phyloP scores from a whole-genome alignment of 2,888 invertebrate genomes.

The Nymphalis urticae region DNA sequence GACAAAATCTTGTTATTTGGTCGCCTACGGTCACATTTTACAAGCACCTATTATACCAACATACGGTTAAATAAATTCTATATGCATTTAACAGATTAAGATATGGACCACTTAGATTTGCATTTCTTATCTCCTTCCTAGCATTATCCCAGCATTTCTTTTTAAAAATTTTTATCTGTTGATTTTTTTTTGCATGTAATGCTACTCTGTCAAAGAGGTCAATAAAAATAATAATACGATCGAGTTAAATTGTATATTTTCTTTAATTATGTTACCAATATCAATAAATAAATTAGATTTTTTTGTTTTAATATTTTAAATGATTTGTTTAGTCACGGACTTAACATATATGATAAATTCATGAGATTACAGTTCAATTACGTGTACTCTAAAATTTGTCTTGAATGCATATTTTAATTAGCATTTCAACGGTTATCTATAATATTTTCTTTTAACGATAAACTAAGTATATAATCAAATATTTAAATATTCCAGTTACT shows the following conservation, averaged over 20 bases:
- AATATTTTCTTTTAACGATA: neutral
- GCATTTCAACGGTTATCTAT: neutral
- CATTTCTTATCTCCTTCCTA: neutral
- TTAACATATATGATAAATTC: too few relatives aligned
- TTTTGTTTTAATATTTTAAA: too few relatives aligned
- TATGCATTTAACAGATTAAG: conserved; percentile 24
- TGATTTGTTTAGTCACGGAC: too few relatives aligned
- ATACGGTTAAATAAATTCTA: conserved; percentile 29
- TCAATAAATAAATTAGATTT: too few relatives aligned
- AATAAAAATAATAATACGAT: too few relatives aligned
- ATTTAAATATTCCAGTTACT: neutral
- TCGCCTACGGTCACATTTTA: conserved; percentile 71
- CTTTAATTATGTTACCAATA: too few relatives aligned
- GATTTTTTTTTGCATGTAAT: too few relatives aligned
- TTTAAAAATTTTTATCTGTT: too few relatives aligned
- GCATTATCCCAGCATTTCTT: neutral
- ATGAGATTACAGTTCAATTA: too few relatives aligned
- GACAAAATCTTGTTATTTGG: conserved; percentile 78
- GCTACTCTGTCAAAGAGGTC: too few relatives aligned
- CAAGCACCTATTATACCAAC: conserved; percentile 42
- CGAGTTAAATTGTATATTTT: too few relatives aligned
- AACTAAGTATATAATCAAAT: neutral
- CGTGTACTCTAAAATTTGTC: neutral
- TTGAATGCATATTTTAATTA: neutral
- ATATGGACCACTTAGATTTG: neutral